Evolutionary conservation across 2,113 vertebrate species (phyloP).

Genomic region (Lasiurus borealis): DNA sequence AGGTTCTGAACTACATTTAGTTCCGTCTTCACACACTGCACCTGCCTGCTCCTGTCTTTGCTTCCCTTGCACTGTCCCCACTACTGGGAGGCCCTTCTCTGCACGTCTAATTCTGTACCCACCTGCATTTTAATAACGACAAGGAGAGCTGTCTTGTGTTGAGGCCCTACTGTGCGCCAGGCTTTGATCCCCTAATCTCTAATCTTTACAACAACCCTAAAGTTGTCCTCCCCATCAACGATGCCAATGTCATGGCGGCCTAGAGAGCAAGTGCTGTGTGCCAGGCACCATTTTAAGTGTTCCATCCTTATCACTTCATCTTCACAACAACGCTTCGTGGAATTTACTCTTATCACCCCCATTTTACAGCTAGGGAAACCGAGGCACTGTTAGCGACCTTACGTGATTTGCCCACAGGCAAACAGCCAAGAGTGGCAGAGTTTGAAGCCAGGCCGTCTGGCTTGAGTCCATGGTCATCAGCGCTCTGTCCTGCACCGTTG

Average conservation of each 20-base stretch:
- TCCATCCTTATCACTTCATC: not conserved
- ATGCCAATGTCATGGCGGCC: not conserved
- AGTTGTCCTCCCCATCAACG: not conserved
- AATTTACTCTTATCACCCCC: not conserved
- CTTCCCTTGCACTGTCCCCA: not conserved
- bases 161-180: not conserved
- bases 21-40: not conserved
- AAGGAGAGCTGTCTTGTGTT: not conserved
- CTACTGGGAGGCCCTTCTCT: not conserved
- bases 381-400: not conserved
- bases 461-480: not conserved
- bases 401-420: not conserved
- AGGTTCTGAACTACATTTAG: not conserved
- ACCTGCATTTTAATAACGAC: not conserved
- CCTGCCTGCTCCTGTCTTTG: not conserved
- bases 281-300: not conserved
- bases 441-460: not conserved
- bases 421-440: not conserved
- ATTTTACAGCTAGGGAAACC: not conserved
- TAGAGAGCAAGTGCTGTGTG: not conserved
- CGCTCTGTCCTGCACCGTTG: accelerated
- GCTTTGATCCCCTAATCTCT: not conserved
- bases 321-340: not conserved
- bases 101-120: not conserved
- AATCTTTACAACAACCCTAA: not conserved